Evolutionary conservation across 2,113 vertebrate species (phyloP).

Genomic region (Strix uralensis): DNA sequence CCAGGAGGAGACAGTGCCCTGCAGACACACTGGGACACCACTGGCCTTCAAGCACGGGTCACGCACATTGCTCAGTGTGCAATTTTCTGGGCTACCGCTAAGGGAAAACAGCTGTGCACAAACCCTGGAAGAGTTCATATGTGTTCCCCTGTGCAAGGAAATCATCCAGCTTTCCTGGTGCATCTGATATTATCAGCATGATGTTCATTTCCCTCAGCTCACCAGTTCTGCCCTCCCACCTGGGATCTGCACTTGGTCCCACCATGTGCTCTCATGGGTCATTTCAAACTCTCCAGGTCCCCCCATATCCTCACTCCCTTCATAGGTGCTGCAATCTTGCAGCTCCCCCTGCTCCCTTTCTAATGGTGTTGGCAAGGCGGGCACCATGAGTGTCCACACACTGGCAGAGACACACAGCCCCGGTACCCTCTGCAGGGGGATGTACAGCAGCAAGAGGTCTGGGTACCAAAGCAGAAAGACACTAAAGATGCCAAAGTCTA

Average conservation of each 20-base stretch:
- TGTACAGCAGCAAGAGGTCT: neutral
- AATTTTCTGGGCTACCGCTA: neutral
- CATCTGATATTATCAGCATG: neutral
- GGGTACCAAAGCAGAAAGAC: neutral
- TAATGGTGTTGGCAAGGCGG: neutral
- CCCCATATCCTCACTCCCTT: neutral
- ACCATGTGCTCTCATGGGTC: neutral
- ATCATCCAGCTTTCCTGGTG: fast-evolving
- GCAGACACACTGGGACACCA: neutral
- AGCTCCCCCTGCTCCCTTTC: neutral
- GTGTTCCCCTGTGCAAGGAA: neutral
- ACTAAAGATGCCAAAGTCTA: neutral
- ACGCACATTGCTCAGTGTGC: fast-evolving
- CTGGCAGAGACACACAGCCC: fast-evolving
- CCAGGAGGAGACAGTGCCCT: neutral
- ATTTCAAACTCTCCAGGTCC: neutral
- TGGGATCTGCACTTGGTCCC: neutral
- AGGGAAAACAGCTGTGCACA: neutral
- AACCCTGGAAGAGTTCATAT: neutral
- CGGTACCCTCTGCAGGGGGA: neutral
- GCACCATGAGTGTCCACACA: fast-evolving
- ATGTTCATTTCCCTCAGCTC: neutral
- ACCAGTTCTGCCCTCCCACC: neutral
- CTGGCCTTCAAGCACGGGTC: too few relatives aligned
- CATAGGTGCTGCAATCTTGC: neutral